A percentile compares a stretch with the other conserved stretches of the same genome.
Conservation (phyloP, 2,113 vertebrate genomes). For the Echinops telfairi region DNA sequence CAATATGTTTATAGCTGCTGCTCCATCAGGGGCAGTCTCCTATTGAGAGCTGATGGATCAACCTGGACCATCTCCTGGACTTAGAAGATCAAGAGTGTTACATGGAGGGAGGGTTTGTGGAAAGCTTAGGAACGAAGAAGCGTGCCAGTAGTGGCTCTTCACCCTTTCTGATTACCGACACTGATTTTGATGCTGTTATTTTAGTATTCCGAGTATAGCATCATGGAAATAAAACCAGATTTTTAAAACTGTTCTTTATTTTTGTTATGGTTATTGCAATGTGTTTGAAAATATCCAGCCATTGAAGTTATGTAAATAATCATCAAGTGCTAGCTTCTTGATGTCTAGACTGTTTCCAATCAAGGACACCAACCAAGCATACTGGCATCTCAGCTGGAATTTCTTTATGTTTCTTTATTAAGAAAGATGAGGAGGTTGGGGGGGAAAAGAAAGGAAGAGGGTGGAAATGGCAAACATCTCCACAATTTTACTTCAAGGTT, state of each 20-base stretch:
- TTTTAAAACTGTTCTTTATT: background rate
- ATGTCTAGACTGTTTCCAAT: constrained; percentile 9
- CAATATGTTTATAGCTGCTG: background rate
- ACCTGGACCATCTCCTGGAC: background rate
- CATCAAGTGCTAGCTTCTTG: constrained; percentile 44
- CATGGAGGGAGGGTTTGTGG: constrained; percentile 55
- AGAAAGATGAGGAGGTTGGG: background rate
- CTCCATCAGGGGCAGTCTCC: background rate
- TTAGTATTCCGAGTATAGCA: background rate
- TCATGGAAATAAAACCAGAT: constrained; percentile 15
- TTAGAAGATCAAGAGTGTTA: background rate
- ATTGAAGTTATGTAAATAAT: constrained; percentile 6
- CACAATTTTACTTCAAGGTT: background rate
- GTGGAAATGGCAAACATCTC: no score
- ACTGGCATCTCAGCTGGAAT: background rate
- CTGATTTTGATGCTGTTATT: constrained; percentile 42
- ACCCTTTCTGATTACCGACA: background rate
- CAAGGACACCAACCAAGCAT: background rate
- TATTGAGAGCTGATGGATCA: background rate
- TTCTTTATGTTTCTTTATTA: constrained; percentile 21
- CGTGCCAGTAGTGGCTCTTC: constrained; percentile 19
- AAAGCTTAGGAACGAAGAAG: constrained; percentile 43
- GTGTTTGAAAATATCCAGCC: constrained; percentile 10
- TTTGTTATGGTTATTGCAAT: background rate
- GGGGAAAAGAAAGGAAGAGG: no score